Evolutionary conservation across 2,888 invertebrate genomes (phyloP), one percentile per base, ranked within the genome.

Genomic region (Napeogenes inachia): DNA sequence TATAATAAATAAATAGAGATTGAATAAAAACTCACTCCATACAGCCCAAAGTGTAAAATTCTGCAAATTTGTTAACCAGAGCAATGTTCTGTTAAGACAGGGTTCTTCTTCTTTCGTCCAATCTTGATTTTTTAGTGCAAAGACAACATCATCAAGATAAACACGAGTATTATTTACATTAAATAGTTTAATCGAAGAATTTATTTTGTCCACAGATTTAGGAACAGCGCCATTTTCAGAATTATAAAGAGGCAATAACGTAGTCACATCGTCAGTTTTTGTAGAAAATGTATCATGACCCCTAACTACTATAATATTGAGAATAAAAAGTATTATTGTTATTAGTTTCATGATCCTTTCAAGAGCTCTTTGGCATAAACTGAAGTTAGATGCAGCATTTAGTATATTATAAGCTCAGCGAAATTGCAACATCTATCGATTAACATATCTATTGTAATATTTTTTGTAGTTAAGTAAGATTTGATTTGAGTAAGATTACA

Each of bases 1-100:
- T 21, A 21, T 21, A 21, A 21, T 21, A 21, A 21, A 21, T 21
- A 21, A 38, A 45, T 38, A 54, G 57, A 13, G 3, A 45, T 54
- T 50, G 2, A 21, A 21, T 46, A 42, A 63, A 42, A 45, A 85
- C 91, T 86, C 76, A 92, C 92, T 87, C 90, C 92, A 91, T 67
- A 91, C 89, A 0, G 92, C 91, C 92, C 92, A 92, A 21, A 92
- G 70, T 0, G 92, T 92, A 63, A 91, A 89, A 71, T 92, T 92
- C 70, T 89, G 86, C 68, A 92, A 75, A 56, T 78, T 78, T 4
- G 76, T 71, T 12, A 90, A 73, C 73, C 89, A 67, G n/a, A 70
- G 66, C 38, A 84, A 68, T 2, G 88, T 87, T 45, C 84, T 78
- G 42, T 84, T 75, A 64, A 88, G 68, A 61, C 90, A 90, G 0